These are phyloP conservation scores for Geotrypetes seraphini DNA, from an alignment of 2,797 vertebrate genomes.

Conservation along the genomic window DNA sequence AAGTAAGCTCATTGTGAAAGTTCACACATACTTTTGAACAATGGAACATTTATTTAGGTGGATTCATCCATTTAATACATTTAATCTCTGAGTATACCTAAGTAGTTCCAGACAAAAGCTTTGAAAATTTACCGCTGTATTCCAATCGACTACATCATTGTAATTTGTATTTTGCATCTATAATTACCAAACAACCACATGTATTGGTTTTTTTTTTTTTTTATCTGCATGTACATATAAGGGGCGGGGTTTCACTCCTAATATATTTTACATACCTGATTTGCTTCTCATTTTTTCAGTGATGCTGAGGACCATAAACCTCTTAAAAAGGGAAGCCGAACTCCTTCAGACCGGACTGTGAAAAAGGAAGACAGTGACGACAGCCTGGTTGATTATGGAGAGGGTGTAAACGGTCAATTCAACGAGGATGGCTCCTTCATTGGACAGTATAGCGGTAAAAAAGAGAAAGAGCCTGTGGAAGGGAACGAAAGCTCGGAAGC, in stretches of 20 bases:
- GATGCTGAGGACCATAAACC: conserved; percentile 97
- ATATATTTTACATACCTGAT: too few relatives aligned
- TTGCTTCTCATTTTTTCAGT: conserved; percentile 76
- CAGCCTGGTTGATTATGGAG: conserved; percentile 98
- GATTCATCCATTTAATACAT: too few relatives aligned
- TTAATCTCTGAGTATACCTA: too few relatives aligned
- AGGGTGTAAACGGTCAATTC: conserved; percentile 95
- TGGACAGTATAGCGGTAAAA: conserved; percentile 95
- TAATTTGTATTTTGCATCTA: conserved; percentile 19
- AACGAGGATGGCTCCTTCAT: conserved; percentile 98
- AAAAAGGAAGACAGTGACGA: conserved; percentile 94
- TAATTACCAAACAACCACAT: conserved; percentile 34
- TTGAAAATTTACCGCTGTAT: too few relatives aligned
- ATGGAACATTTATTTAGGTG: too few relatives aligned
- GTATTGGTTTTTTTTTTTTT: conserved; percentile 11
- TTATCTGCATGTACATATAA: background rate
- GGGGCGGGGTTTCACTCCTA: too few relatives aligned
- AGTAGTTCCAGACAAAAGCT: too few relatives aligned
- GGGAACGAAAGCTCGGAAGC: conserved; percentile 92
- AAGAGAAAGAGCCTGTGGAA: conserved; percentile 79
- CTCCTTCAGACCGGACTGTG: conserved; percentile 90
- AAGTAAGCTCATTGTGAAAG: too few relatives aligned
- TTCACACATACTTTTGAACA: too few relatives aligned
- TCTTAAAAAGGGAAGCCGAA: conserved; percentile 92
- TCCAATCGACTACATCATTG: conserved; percentile 34